Conservation (phyloP, 2,113 vertebrate genomes). For the Crotalus tigris region DNA sequence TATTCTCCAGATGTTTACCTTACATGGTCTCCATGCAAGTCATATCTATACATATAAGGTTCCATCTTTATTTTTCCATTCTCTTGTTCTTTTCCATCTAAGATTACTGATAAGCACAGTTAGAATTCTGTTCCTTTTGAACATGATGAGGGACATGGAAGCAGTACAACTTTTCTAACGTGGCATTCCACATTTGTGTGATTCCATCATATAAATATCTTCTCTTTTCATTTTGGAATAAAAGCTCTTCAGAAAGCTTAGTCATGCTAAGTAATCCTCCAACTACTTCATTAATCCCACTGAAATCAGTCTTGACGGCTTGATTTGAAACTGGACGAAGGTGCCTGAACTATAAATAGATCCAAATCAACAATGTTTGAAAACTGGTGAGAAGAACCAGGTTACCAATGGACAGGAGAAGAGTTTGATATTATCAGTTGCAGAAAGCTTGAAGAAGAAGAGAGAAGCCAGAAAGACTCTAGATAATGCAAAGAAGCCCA, state of each 20-base stretch:
- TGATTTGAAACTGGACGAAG: neutral
- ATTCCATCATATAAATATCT: neutral
- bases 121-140: conserved; percentile 7
- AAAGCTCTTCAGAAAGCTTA: neutral
- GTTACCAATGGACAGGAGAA: conserved; percentile 13
- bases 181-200: conserved; percentile 9
- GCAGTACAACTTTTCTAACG: conserved; percentile 25
- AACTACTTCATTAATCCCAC: neutral
- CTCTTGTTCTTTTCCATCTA: neutral
- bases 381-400: conserved; percentile 24
- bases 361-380: conserved; percentile 31
- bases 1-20: neutral
- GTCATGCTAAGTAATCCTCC: neutral
- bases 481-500: conserved; percentile 34
- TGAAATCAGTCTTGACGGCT: conserved; percentile 33
- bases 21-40: conserved; percentile 16
- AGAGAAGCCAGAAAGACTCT: conserved; percentile 13
- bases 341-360: conserved; percentile 28
- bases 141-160: neutral
- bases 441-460: neutral
- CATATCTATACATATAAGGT: neutral
- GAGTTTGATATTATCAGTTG: conserved; percentile 9
- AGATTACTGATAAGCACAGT: conserved; percentile 23
- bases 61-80: neutral
- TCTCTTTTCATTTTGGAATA: conserved; percentile 10